Conservation (phyloP, 2,113 vertebrate species). For the Alosa alosa region DNA sequence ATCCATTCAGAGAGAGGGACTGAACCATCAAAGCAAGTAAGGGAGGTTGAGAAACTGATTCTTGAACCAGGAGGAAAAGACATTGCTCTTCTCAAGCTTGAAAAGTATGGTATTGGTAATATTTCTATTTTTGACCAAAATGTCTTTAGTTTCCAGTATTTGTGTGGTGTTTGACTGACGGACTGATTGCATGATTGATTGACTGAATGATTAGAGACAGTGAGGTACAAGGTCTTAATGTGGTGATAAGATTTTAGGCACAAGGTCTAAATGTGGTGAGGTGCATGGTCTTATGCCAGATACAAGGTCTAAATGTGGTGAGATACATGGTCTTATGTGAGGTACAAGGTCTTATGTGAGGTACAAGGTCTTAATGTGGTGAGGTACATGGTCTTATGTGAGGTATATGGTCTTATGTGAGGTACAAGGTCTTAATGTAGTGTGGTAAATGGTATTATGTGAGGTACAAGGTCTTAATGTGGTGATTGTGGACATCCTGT, state of each 20-base stretch:
- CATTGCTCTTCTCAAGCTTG: constrained; percentile 88
- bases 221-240: not conserved
- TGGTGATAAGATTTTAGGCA: not conserved
- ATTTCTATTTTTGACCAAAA: not conserved
- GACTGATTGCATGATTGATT: not conserved
- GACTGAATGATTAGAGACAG: not conserved
- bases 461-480: too few species aligned
- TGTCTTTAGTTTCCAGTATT: not conserved
- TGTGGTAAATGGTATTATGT: too few species aligned
- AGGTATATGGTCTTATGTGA: too few species aligned
- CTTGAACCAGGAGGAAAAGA: constrained; percentile 69
- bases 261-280: too few species aligned
- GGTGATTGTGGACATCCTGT: too few species aligned
- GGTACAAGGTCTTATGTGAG: too few species aligned
- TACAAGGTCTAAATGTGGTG: too few species aligned
- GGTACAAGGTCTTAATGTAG: too few species aligned
- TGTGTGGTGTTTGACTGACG: not conserved
- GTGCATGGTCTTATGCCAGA: too few species aligned
- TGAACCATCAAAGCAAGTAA: constrained; percentile 72
- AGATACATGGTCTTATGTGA: too few species aligned
- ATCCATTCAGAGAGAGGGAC: constrained; percentile 61
- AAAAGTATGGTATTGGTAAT: constrained; percentile 64
- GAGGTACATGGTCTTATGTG: too few species aligned
- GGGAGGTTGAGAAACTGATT: constrained; percentile 67
- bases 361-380: too few species aligned